These are phyloP conservation scores for Phrixothrix hirtus DNA, from an alignment of 2,888 invertebrate species.

Conservation along the genomic window DNA sequence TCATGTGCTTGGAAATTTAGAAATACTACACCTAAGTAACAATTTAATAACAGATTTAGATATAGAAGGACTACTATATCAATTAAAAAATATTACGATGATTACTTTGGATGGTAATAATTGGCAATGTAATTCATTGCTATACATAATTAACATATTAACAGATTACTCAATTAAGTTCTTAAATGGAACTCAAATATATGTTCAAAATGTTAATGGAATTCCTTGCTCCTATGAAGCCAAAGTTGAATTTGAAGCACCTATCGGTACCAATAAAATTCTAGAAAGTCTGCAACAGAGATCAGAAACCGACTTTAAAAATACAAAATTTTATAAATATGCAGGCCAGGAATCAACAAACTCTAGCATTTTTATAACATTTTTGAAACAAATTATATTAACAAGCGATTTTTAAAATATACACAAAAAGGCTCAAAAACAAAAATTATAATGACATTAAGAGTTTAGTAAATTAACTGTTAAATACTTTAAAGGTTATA, in stretches of 20 bases:
- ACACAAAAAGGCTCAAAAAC: conserved; percentile 6
- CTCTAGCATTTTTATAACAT: conserved; percentile 19
- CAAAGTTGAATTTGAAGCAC: background rate
- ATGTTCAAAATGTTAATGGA: conserved; percentile 18
- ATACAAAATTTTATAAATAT: conserved; percentile 4
- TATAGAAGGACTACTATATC: conserved; percentile 3
- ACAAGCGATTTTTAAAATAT: conserved; percentile 5
- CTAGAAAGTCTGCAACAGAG: background rate
- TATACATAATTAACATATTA: conserved; percentile 12
- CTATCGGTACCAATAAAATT: background rate
- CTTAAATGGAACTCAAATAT: conserved; percentile 6
- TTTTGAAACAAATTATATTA: conserved; percentile 8
- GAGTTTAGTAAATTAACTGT: too few relatives aligned
- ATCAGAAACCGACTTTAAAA: background rate
- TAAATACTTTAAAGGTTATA: conserved; percentile 10
- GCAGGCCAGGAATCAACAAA: conserved; percentile 12
- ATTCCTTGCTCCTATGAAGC: conserved; percentile 10
- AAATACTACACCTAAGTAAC: conserved; percentile 9
- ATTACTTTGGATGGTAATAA: conserved; percentile 10
- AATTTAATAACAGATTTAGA: conserved; percentile 11
- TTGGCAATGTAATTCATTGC: conserved; percentile 14
- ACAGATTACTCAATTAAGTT: conserved; percentile 4
- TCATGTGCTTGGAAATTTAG: conserved; percentile 18
- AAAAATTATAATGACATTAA: conserved; percentile 13
- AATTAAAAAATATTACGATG: conserved; percentile 1